A percentile compares a stretch with the other conserved stretches of the same genome.
Conservation (phyloP, 2,113 vertebrate species). For the Nyctereutes procyonoides region DNA sequence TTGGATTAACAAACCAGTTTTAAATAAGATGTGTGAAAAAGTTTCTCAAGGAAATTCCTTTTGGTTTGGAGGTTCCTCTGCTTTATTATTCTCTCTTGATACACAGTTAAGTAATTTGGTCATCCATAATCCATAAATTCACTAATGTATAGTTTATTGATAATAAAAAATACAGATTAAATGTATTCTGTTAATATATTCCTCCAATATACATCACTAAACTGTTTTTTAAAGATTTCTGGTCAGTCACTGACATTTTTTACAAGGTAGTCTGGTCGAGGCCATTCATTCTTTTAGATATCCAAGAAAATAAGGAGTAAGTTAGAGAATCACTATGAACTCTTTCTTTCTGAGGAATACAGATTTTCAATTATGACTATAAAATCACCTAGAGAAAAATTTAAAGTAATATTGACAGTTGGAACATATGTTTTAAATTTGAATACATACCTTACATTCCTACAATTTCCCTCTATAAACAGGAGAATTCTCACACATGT, state of each 20-base stretch:
- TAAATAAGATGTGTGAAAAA: neutral
- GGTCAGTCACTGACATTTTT: neutral
- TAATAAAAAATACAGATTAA: neutral
- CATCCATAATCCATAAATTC: neutral
- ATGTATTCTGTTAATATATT: neutral
- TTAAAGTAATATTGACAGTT: neutral
- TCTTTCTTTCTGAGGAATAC: neutral
- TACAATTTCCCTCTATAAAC: neutral
- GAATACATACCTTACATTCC: neutral
- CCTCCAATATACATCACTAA: neutral
- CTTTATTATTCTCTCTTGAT: neutral
- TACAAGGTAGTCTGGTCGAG: neutral
- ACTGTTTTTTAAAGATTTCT: neutral
- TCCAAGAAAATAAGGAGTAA: neutral
- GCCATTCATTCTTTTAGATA: neutral
- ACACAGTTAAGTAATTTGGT: neutral
- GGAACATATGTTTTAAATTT: neutral
- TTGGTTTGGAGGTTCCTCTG: neutral
- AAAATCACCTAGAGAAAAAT: neutral
- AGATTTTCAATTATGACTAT: neutral
- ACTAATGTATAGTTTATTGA: neutral
- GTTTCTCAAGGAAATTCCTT: neutral
- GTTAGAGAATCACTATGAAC: neutral
- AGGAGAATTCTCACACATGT: neutral
- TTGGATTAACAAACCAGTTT: neutral